Evolutionary conservation across 2,797 vertebrate species (phyloP).

Genomic region (Morelia viridis): DNA sequence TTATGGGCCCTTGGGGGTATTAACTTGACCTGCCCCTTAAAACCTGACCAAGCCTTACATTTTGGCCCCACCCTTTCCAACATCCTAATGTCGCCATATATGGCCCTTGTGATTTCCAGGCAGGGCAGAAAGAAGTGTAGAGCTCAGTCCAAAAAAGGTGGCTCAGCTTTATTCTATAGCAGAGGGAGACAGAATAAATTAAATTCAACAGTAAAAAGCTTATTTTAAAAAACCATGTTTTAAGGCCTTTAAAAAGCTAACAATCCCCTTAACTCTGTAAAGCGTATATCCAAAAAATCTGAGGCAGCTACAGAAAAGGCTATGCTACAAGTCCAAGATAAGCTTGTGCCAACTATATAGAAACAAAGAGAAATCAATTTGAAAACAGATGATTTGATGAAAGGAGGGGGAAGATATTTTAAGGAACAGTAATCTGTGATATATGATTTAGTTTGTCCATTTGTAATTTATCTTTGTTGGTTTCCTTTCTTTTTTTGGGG

Average conservation of each 20-base stretch:
- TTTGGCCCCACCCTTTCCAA: background rate
- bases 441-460: background rate
- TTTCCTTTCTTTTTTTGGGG: slow-evolving; percentile 1
- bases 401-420: background rate
- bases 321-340: background rate
- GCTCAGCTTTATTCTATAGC: too few species aligned
- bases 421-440: background rate
- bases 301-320: too few species aligned
- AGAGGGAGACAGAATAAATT: too few species aligned
- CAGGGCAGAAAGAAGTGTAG: too few species aligned
- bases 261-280: too few species aligned
- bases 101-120: too few species aligned
- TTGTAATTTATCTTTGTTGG: background rate
- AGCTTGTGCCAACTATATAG: background rate
- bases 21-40: background rate
- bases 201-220: too few species aligned
- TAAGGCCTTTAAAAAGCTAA: too few species aligned
- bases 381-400: background rate
- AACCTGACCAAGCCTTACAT: background rate
- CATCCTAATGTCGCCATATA: too few species aligned
- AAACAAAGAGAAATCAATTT: background rate
- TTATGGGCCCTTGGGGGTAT: background rate
- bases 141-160: too few species aligned
- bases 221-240: too few species aligned
- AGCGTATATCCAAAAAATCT: too few species aligned